Base-by-base conservation (phyloP, 2,797 vertebrate genomes). In the Pelobates cultripes region DNA sequence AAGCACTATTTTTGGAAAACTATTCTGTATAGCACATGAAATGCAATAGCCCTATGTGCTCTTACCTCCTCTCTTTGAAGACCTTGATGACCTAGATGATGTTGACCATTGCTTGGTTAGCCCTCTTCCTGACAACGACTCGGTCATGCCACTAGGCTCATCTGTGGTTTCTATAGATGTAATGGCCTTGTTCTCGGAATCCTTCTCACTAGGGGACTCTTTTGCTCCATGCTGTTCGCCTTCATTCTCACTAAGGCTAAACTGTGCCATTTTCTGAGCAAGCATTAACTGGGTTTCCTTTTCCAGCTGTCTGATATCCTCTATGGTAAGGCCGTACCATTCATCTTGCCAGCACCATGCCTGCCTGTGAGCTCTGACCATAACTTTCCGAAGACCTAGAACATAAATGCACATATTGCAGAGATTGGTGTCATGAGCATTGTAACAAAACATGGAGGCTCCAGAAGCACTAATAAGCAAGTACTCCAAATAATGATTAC, bases 271-370 rank as follows among this genome's bases (percentile, higher is more conserved):
- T 91, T 98, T 99, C 87, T 96, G 95, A 2, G 97, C 97, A 47
- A 99, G 87, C 87, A 98, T 97, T 84, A 99, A 87, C 91, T 99
- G 98, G 0, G 96, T 96, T 91, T 99, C 97, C 87, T 96, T 95
- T 93, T 99, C 98, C 89, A 99, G 94, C 88, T 92, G 95, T 84
- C 97, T 88, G 89, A 99, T 98, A 89, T 99, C 96, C 84, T 98
- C 97, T 1, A 99, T 99, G 89, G 94, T 98, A 82, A 99, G 95
- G 42, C 98, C 97, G 0, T 94, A 98, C 97, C 98, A 99, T 72
- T 99, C 98, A 0, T 99, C 97, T 92, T 99, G 98, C 98, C 98
- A 99, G 92, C 98, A 99, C 98, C 98, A 99, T 0, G 98, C 98
- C 91, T 99, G 98, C 14, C 97, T 91, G 88, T 99, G 98, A 7